Conservation (phyloP, 2,888 invertebrate genomes). For the Apodemia zela region DNA sequence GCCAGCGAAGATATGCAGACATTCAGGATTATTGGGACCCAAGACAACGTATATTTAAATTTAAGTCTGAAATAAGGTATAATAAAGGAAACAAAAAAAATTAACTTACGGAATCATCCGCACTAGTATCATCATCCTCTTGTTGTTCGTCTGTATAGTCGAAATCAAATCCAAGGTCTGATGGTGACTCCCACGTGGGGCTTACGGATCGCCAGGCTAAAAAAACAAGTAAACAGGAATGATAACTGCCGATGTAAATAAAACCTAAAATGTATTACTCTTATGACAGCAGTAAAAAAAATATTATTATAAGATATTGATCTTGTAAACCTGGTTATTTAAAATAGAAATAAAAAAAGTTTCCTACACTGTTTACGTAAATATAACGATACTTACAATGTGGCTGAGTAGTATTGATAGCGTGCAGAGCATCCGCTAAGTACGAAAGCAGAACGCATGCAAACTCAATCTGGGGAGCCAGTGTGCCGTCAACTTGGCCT, state of each 20-base stretch:
- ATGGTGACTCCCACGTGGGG: conserved; percentile 90
- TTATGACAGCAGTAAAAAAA: too few relatives aligned
- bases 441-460: conserved; percentile 92
- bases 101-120: conserved; percentile 88
- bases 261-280: too few relatives aligned
- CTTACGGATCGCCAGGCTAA: conserved; percentile 69
- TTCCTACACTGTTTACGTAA: too few relatives aligned
- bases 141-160: conserved; percentile 93
- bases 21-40: too few relatives aligned
- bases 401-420: conserved; percentile 60
- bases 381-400: conserved; percentile 49
- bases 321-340: too few relatives aligned
- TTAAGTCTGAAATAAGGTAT: too few relatives aligned
- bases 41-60: too few relatives aligned
- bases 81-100: neutral
- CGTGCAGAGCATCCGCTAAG: conserved; percentile 84
- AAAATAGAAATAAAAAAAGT: too few relatives aligned
- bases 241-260: too few relatives aligned
- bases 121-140: conserved; percentile 95
- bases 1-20: too few relatives aligned
- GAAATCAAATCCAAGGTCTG: conserved; percentile 87
- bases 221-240: conserved; percentile 16
- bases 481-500: conserved; percentile 61
- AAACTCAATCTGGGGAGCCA: conserved; percentile 83
- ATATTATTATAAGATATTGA: too few relatives aligned